A percentile compares a stretch with the other conserved stretches of the same genome.
These are phyloP conservation scores for Hirundo rustica DNA, from an alignment of 2,797 vertebrate genomes.

Conservation along the genomic window DNA sequence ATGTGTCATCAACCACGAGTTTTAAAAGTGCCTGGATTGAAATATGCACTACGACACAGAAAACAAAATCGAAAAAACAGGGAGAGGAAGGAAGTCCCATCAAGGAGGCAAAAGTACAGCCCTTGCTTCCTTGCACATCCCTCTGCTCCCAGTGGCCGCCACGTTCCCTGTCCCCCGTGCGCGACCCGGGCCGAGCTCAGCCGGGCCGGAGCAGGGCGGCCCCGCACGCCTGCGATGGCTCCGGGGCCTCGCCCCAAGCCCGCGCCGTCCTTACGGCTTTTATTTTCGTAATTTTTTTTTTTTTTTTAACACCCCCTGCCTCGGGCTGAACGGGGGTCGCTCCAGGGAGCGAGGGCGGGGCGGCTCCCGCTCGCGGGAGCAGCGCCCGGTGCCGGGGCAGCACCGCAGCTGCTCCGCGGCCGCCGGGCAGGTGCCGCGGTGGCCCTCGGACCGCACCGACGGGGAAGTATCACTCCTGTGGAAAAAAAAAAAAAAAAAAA, in stretches of 20 bases:
- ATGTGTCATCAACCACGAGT: not conserved
- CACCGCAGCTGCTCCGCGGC: not conserved
- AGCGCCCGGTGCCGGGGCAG: not conserved
- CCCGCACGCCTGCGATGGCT: not conserved
- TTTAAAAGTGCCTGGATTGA: not conserved
- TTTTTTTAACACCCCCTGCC: not conserved
- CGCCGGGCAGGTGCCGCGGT: not conserved
- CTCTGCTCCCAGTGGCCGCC: rapidly evolving
- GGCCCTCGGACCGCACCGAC: not conserved
- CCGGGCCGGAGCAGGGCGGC: not conserved
- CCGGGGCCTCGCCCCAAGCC: rapidly evolving
- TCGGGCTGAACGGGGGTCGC: not conserved
- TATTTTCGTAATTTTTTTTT: not conserved
- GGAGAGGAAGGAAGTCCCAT: not conserved
- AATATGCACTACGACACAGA: rapidly evolving
- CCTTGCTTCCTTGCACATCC: not conserved
- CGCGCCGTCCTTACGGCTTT: rapidly evolving
- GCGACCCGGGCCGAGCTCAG: not conserved
- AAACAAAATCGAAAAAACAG: not conserved
- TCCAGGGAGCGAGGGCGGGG: no score
- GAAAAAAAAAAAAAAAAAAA: no score
- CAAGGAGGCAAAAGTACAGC: not conserved
- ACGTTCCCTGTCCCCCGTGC: rapidly evolving
- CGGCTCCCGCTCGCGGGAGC: no score
- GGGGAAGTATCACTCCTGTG: no score